Evolutionary conservation across 2,888 invertebrate species (phyloP).

Genomic region (Pardosa pseudoannulata): DNA sequence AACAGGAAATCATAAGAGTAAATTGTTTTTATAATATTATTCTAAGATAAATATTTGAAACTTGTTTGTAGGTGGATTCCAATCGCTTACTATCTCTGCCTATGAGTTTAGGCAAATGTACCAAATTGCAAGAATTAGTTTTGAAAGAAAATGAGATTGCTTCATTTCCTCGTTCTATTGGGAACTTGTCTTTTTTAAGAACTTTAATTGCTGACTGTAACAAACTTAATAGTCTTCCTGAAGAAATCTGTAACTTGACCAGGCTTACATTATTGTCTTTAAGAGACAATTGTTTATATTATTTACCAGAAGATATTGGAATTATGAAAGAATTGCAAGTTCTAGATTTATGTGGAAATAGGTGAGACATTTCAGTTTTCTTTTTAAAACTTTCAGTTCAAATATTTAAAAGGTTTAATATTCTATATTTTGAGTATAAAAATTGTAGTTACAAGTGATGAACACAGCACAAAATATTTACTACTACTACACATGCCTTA

Average conservation of each 20-base stretch:
- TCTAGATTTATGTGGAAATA: conserved; percentile 96
- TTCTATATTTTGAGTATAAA: too few species aligned
- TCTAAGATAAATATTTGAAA: too few species aligned
- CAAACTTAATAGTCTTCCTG: conserved; percentile 90
- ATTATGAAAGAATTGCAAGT: conserved; percentile 95
- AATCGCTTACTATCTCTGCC: conserved; percentile 79
- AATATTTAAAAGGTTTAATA: too few species aligned
- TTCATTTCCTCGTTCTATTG: conserved; percentile 93
- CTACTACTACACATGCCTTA: too few species aligned
- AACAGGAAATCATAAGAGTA: too few species aligned
- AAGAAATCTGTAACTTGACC: conserved; percentile 90
- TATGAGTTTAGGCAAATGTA: conserved; percentile 84
- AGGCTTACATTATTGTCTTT: conserved; percentile 95
- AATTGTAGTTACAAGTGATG: too few species aligned
- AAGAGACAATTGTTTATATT: conserved; percentile 94
- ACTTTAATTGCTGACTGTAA: conserved; percentile 99
- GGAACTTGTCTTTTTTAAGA: conserved; percentile 91
- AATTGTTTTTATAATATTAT: too few species aligned
- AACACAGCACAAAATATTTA: too few species aligned
- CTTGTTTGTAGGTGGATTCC: conserved; percentile 78
- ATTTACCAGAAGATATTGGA: conserved; percentile 93
- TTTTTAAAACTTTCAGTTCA: too few species aligned
- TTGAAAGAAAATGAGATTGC: conserved; percentile 97
- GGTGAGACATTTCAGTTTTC: conserved; percentile 80
- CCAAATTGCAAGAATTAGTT: conserved; percentile 95